A percentile compares a stretch with the other conserved stretches of the same genome.
Evolutionary conservation across 2,113 vertebrate species (phyloP).

Genomic region (Phasianus colchicus): DNA sequence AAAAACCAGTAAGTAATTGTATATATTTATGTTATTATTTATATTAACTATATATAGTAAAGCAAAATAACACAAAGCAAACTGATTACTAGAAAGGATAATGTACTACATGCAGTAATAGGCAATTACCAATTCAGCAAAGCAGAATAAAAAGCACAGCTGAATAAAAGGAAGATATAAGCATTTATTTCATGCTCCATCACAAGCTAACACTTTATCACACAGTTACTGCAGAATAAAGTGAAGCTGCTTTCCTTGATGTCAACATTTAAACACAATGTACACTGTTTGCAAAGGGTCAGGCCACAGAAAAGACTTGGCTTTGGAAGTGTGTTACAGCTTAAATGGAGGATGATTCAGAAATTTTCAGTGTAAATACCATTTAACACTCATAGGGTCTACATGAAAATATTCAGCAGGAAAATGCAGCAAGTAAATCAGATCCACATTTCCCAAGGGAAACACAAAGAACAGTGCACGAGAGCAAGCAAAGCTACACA

Average conservation of each 20-base stretch:
- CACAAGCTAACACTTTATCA: constrained; percentile 73
- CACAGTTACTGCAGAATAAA: constrained; percentile 71
- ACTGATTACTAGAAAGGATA: not conserved
- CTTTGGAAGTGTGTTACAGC: constrained; percentile 58
- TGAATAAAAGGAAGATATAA: constrained; percentile 68
- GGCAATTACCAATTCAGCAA: constrained; percentile 50
- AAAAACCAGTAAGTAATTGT: not conserved
- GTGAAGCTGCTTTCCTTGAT: constrained; percentile 64
- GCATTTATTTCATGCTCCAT: constrained; percentile 78
- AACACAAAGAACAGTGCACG: constrained; percentile 52
- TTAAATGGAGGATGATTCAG: constrained; percentile 57
- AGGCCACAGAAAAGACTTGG: constrained; percentile 60
- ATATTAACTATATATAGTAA: not conserved
- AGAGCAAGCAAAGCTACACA: constrained; percentile 83
- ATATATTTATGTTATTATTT: not conserved
- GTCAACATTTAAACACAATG: constrained; percentile 60
- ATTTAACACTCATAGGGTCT: constrained; percentile 47
- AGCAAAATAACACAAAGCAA: constrained; percentile 19
- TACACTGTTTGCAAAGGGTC: constrained; percentile 64
- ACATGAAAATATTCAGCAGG: constrained; percentile 72
- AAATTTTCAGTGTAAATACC: constrained; percentile 53
- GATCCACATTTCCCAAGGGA: constrained; percentile 66
- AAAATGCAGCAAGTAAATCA: constrained; percentile 76
- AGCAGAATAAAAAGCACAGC: constrained; percentile 57
- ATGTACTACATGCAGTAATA: constrained; percentile 77